Evolutionary conservation across 2,888 invertebrate species (phyloP).

Genomic region (Eupeodes luniger): DNA sequence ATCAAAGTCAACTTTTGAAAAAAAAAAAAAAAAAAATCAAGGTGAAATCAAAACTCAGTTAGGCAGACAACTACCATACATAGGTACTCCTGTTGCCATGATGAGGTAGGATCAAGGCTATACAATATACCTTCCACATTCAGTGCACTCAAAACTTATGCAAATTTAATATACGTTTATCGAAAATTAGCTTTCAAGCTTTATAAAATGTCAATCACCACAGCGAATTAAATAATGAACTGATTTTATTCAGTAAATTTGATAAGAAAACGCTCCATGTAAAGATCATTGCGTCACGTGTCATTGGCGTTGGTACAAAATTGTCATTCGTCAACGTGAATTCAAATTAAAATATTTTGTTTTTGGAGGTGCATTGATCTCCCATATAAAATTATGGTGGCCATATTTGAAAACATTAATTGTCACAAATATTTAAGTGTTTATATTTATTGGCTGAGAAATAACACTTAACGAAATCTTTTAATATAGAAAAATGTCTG

Average conservation of each 20-base stretch:
- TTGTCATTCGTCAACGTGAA: conserved; percentile 39
- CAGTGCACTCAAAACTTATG: conserved; percentile 8
- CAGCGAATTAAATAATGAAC: conserved; percentile 62
- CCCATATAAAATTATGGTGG: not conserved
- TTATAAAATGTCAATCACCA: conserved; percentile 38
- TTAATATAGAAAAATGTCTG: no score
- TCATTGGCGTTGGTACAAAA: not conserved
- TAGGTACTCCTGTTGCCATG: not conserved
- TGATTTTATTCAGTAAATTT: conserved; percentile 67
- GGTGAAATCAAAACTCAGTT: conserved; percentile 43
- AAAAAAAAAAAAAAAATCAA: conserved; percentile 44
- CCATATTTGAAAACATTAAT: not conserved
- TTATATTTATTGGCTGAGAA: no score
- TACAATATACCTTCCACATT: not conserved
- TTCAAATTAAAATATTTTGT: conserved; percentile 38
- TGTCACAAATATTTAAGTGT: no score
- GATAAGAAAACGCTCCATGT: conserved; percentile 56
- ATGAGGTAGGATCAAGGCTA: conserved; percentile 32
- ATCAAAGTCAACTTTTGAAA: conserved; percentile 38
- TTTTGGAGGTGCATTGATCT: conserved; percentile 27
- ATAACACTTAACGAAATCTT: no score
- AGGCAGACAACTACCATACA: not conserved
- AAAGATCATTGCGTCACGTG: not conserved
- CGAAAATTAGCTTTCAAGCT: conserved; percentile 18
- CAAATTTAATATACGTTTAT: not conserved